phyloP scores from a whole-genome alignment of 2,113 vertebrate genomes.

The Gymnogyps californianus region DNA sequence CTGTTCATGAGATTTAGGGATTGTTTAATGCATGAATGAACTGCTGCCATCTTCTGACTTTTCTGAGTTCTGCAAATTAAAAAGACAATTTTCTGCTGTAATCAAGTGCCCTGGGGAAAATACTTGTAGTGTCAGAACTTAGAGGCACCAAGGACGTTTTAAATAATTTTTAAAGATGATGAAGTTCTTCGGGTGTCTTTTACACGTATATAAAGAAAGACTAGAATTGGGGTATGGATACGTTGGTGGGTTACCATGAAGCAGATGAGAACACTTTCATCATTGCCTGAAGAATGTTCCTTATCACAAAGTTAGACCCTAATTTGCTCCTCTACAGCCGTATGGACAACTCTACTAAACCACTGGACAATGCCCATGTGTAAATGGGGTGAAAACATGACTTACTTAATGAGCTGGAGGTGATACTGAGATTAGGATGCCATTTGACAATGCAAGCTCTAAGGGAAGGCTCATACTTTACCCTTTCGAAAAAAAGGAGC shows the following conservation, averaged over 20 bases:
- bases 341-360: neutral
- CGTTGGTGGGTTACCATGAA: neutral
- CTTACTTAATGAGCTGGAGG: neutral
- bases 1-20: conserved; percentile 25
- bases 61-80: conserved; percentile 64
- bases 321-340: neutral
- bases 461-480: neutral
- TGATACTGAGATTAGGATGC: neutral
- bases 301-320: neutral
- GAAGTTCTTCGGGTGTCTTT: neutral
- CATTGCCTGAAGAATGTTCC: neutral
- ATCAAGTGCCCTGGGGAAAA: conserved; percentile 31
- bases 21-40: conserved; percentile 64
- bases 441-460: neutral
- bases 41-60: conserved; percentile 72
- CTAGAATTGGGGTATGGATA: neutral
- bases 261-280: neutral
- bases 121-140: neutral
- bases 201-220: neutral
- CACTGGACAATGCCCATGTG: neutral
- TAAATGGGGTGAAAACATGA: neutral
- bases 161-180: neutral
- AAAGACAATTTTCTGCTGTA: conserved; percentile 21
- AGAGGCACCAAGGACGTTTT: neutral
- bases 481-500: accelerated